Percentiles rank a stretch among this genome's conserved stretches.
Evolutionary conservation across 2,113 vertebrate species (phyloP).

Genomic region (Bambusicola thoracicus): DNA sequence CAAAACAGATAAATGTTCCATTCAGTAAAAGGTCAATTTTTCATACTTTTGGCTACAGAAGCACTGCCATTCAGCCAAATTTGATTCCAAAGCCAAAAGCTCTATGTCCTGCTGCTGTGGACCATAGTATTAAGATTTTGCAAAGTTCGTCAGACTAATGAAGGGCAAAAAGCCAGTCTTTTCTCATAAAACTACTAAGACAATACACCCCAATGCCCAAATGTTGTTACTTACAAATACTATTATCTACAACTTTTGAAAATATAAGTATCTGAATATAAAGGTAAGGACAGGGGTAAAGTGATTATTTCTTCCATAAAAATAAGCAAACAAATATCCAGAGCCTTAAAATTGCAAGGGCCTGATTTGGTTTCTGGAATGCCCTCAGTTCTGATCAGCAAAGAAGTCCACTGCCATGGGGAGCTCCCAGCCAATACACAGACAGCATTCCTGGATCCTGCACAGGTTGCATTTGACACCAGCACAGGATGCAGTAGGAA

Average conservation of each 20-base stretch:
- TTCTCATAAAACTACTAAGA: slow-evolving; percentile 42
- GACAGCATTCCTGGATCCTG: slow-evolving; percentile 27
- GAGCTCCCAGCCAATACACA: slow-evolving; percentile 25
- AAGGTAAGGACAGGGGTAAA: not conserved
- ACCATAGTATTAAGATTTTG: not conserved
- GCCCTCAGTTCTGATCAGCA: slow-evolving; percentile 4
- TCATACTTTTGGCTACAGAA: slow-evolving; percentile 70
- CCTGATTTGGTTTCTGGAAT: slow-evolving; percentile 47
- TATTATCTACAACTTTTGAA: not conserved
- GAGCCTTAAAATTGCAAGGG: not conserved
- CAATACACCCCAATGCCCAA: not conserved
- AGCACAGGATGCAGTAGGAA: slow-evolving; percentile 31
- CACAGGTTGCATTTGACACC: slow-evolving; percentile 30
- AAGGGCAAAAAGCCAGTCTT: slow-evolving; percentile 51
- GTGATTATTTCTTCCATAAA: not conserved
- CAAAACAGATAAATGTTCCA: slow-evolving; percentile 63
- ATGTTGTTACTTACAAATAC: not conserved
- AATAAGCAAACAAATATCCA: slow-evolving; percentile 35
- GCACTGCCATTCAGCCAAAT: slow-evolving; percentile 39
- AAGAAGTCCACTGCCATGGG: not conserved
- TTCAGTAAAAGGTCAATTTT: slow-evolving; percentile 64
- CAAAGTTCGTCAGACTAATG: slow-evolving; percentile 3
- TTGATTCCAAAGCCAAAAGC: slow-evolving; percentile 47
- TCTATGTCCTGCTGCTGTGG: slow-evolving; percentile 31
- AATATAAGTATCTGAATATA: not conserved